A percentile compares a stretch with the other conserved stretches of the same genome.
These are phyloP conservation scores for Festucalex cinctus DNA, from an alignment of 2,113 vertebrate genomes.

Conservation along the genomic window DNA sequence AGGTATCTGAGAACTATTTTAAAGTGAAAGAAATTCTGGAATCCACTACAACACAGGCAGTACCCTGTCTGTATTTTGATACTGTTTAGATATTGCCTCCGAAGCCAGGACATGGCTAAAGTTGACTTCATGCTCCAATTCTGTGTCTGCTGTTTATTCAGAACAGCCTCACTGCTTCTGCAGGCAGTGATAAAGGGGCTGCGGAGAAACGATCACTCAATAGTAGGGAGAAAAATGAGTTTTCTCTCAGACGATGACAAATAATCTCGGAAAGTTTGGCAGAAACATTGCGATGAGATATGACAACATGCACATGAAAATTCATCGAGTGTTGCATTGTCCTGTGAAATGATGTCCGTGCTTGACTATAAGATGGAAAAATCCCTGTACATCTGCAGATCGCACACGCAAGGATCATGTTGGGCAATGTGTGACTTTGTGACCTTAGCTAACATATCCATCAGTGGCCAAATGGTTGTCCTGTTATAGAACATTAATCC, in stretches of 20 bases:
- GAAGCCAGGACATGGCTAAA: not conserved
- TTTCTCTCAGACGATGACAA: not conserved
- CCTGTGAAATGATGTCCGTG: not conserved
- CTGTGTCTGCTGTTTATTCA: not conserved
- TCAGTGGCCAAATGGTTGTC: not conserved
- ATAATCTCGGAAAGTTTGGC: not conserved
- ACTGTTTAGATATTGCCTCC: not conserved
- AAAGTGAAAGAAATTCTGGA: not conserved
- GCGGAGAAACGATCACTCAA: not conserved
- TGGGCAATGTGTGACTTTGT: not conserved
- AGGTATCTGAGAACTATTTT: not conserved
- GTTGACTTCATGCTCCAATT: not conserved
- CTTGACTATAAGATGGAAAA: not conserved
- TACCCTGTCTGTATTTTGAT: not conserved
- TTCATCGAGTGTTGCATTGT: too few relatives aligned
- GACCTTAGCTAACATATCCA: not conserved
- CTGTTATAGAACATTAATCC: slow-evolving; percentile 3
- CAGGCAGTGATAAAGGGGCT: slow-evolving; percentile 2
- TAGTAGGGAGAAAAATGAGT: slow-evolving; percentile 16
- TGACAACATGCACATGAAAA: not conserved
- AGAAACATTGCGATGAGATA: not conserved
- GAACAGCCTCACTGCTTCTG: not conserved
- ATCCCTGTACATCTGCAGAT: not conserved
- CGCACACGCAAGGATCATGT: not conserved
- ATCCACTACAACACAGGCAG: not conserved